Evolutionary conservation across 2,888 invertebrate genomes (phyloP), one percentile per base, ranked within the genome.

Genomic region (Macrostomum cliftonense): DNA sequence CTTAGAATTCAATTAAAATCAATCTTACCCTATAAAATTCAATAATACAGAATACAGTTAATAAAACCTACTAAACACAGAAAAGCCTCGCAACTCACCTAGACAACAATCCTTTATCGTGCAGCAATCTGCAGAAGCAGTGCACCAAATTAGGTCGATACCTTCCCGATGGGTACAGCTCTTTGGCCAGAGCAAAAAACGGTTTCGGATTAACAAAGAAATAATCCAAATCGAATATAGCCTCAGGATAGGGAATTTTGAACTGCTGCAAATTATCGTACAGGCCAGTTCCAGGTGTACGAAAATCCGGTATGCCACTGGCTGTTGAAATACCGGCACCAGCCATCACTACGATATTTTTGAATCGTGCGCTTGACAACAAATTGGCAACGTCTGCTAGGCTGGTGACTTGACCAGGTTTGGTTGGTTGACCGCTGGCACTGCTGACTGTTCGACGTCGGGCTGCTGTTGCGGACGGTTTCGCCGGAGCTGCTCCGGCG

Each of bases 251-350:
- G 1, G 71, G 71, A 36, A 72, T 62, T 39, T 65, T 62, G 54
- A 68, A 72, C 52, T 70, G 63, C 47, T 67, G 59, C 9, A 72
- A 59, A 55, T 71, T 71, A 60, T 69, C 67, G 57, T 72, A 72
- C n/a, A 72, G 58, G 12, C 71, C 71, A 47, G 68, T 70, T 9
- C 66, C 69, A 12, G 71, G 70, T 14, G 70, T 62, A 53, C 71
- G 64, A 58, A 73, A 73, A 57, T 73, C 73, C 39, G 71, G 72
- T 45, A 73, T 70, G 7, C 73, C 73, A 57, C 71, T 71, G 2
- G 71, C 63, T 17, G 72, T 73, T 54, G 72, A 72, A 46, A 73
- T 67, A 1, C 73, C 73, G 37, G 73, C 73, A 1, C 73, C 73
- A 14, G 68, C 68, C 61, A 73, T 68, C 36, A 73, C 68, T 7